Evolutionary conservation across 35 echinoderm and acorn worm genomes (phyloP).

Genomic region (Diadema setosum): DNA sequence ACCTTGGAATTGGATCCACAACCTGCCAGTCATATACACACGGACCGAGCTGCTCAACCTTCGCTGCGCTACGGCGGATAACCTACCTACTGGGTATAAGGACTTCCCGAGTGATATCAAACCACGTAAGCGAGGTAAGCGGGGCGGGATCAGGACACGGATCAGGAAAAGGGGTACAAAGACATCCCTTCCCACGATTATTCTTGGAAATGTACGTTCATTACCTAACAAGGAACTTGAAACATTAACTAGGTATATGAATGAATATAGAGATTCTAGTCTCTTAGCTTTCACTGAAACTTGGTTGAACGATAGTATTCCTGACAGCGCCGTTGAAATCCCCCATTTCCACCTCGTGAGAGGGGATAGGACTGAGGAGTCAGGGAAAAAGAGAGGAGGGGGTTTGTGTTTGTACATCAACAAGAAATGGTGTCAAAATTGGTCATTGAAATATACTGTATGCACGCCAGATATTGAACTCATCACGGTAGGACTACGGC

Average conservation of each 20-base stretch:
- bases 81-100: not conserved
- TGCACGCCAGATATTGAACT: too few species aligned
- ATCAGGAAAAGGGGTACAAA: conserved; percentile 31
- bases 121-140: conserved; percentile 38
- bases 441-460: too few species aligned
- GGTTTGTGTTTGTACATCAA: too few species aligned
- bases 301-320: conserved; percentile 36
- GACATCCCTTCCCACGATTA: conserved; percentile 34
- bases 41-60: not conserved
- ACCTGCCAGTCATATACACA: not conserved
- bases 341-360: not conserved
- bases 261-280: conserved; percentile 13
- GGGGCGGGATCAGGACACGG: conserved; percentile 37
- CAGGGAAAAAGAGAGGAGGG: not conserved
- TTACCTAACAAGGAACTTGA: not conserved
- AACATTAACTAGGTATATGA: not conserved
- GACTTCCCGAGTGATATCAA: not conserved
- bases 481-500: too few species aligned
- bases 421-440: too few species aligned
- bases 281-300: conserved; percentile 38
- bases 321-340: conserved; percentile 27
- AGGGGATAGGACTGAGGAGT: conserved; percentile 50
- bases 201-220: conserved; percentile 37
- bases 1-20: too few species aligned
- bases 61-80: not conserved